Conservation (phyloP, 2,888 invertebrate genomes). For the Alcis repandata region DNA sequence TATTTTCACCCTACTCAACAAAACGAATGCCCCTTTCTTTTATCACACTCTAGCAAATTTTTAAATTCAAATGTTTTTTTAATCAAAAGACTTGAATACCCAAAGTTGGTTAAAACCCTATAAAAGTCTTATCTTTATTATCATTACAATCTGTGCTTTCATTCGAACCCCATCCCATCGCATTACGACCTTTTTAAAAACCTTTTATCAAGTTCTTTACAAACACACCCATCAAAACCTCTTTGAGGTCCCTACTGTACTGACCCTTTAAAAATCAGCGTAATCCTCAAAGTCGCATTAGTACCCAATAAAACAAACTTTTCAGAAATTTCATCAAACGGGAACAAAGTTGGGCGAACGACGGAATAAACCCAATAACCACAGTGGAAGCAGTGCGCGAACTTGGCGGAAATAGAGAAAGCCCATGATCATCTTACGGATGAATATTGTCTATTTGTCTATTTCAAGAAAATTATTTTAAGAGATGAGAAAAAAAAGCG, state of each 20-base stretch:
- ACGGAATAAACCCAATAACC: conserved; percentile 50
- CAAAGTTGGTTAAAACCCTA: not conserved
- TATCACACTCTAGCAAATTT: no score
- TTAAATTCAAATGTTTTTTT: no score
- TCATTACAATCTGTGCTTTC: conserved; percentile 13
- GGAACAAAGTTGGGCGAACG: conserved; percentile 43
- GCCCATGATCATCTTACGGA: not conserved
- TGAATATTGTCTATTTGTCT: no score
- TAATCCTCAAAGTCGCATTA: conserved; percentile 47
- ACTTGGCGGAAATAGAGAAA: conserved; percentile 1
- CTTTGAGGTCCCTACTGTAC: conserved; percentile 32
- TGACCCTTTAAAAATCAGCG: conserved; percentile 37
- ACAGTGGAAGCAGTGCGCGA: conserved; percentile 17
- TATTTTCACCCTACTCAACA: not conserved
- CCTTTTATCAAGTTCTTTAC: conserved; percentile 34
- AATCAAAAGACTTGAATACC: not conserved
- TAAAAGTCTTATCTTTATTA: conserved; percentile 10
- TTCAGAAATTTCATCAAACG: conserved; percentile 50
- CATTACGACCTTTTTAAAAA: conserved; percentile 21
- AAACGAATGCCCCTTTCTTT: no score
- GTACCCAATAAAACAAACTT: conserved; percentile 47
- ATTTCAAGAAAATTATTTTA: no score
- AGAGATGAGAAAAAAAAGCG: no score
- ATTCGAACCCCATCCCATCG: conserved; percentile 11
- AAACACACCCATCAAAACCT: conserved; percentile 32